Base-by-base conservation (phyloP, 2,888 invertebrate genomes). In the Elysia crispata region DNA sequence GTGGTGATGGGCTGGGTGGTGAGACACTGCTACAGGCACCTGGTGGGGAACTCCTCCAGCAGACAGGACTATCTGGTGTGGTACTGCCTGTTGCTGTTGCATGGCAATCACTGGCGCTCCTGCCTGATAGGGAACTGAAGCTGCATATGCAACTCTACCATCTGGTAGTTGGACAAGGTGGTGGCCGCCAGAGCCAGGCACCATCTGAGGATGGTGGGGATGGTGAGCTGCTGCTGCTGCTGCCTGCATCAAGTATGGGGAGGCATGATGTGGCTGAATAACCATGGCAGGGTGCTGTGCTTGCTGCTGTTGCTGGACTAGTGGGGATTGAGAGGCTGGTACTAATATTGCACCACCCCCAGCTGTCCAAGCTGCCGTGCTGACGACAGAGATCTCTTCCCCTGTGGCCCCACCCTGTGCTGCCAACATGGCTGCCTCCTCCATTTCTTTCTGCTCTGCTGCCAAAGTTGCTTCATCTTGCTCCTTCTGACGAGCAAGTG, bases 101-200 rank as follows among this genome's bases (percentile, higher is more conserved):
- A 88, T 82, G 13, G 88, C 88, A 50, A 88, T 85, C 54, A 90
- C 81, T 1, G 89, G 89, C 28, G 88, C 87, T 1, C 90, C 89
- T 28, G 89, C 87, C 78, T 89, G 89, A 23, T 88, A 81, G 1
- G 88, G 88, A 28, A 86, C 50, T 15, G 85, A 76, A 11, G 79
- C 50, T 3, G 81, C 83, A 62, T 81, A 70, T 1, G 79, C 83
- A 8, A 80, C 70, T 69, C 76, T 62, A 18, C 80, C 81, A 70
- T 82, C 77, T 62, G 86, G 85, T 30, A 86, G 86, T 50, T 87
- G 82, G 13, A 88, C 83, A 25, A 85, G 80, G 60, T 87, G 87
- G 64, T 72, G 25, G 66, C 74, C 11, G 78, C 62, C 41, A 3
- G 57, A 41, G 62, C 62, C 75, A 70, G n/a, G 66, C 70, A 31